phyloP scores from a whole-genome alignment of 2,797 vertebrate genomes.

The Microctenopoma lineatum region DNA sequence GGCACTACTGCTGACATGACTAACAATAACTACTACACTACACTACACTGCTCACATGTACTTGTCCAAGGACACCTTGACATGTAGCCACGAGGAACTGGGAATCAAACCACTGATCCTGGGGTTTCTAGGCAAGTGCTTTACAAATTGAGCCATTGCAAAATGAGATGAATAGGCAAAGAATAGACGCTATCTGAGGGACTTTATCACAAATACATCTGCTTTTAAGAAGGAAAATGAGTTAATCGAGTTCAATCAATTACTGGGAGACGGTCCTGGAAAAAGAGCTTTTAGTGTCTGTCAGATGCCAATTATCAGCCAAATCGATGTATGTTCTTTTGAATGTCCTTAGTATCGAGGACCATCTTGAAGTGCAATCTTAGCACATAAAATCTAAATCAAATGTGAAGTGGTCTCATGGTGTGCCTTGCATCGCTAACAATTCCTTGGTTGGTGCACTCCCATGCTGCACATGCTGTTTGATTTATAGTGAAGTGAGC shows the following conservation, averaged over 20 bases:
- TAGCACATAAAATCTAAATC: slow-evolving; percentile 45
- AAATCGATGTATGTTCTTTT: slow-evolving; percentile 43
- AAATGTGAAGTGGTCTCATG: slow-evolving; percentile 34
- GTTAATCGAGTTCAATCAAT: slow-evolving; percentile 16
- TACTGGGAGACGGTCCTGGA: slow-evolving; percentile 8
- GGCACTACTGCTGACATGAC: too few relatives aligned
- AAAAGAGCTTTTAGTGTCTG: slow-evolving; percentile 37
- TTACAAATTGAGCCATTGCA: too few relatives aligned
- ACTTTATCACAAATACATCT: background rate
- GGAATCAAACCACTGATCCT: too few relatives aligned
- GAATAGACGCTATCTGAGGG: background rate
- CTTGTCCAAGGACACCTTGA: too few relatives aligned
- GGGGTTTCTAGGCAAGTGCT: too few relatives aligned
- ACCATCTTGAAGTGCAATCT: slow-evolving; percentile 16
- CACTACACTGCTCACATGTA: too few relatives aligned
- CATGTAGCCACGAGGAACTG: too few relatives aligned
- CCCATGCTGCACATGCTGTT: slow-evolving; percentile 61
- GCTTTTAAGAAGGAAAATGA: slow-evolving; percentile 2
- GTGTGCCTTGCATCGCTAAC: slow-evolving; percentile 52
- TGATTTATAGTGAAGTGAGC: slow-evolving; percentile 65
- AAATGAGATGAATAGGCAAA: slow-evolving; percentile 3
- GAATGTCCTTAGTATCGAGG: slow-evolving; percentile 28
- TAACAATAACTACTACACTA: too few relatives aligned
- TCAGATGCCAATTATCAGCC: slow-evolving; percentile 34
- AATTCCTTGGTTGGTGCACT: slow-evolving; percentile 26